Base-by-base conservation (phyloP, 2,888 invertebrate species). In the Aphrophora alni region DNA sequence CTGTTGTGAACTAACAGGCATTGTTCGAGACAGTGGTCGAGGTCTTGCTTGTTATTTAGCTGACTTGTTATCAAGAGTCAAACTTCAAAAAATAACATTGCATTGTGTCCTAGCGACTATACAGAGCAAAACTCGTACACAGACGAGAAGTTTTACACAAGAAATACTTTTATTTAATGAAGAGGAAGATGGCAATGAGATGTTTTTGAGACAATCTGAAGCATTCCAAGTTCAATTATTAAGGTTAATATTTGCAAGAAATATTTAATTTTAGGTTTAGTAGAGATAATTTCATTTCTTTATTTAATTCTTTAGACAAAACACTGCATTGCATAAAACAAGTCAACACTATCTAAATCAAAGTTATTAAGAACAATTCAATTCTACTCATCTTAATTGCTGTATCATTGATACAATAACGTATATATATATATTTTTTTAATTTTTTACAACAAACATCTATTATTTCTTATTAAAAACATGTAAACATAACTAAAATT, bases 51-150 rank as follows among this genome's bases (percentile, higher is more conserved):
- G 92, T 85, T 96, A 94, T 87, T 93, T 95, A 82, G 92, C 92
- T 17, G 95, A 95, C 88, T 88, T 93, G 84, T 89, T 96, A 86
- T 90, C 91, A 2, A 92, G 94, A 83, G 95, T 95, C 86, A 96
- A 96, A 88, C 90, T 97, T 74, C 96, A 97, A 88, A 96, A 96
- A 87, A 93, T 95, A 27, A 90, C 95, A 73, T 89, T 97, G 75
- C 95, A 96, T 87, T 95, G 95, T 86, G 89, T 96, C 25, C 91
- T 95, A 75, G 94, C 95, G 2, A 94, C 94, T 24, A 94, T 96
- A 1, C 90, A 85, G 91, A 83, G 76, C 27, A 77, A n/a, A 27
- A 70, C 33, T 21, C 74, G 72, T 76, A 83, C 59, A 25, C 81
- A 74, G 76, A 38, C 77, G 8, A 77, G 82, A 28, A 79, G 81